Conservation (phyloP, 1,140 invertebrate genomes). For the Grapholita molesta region DNA sequence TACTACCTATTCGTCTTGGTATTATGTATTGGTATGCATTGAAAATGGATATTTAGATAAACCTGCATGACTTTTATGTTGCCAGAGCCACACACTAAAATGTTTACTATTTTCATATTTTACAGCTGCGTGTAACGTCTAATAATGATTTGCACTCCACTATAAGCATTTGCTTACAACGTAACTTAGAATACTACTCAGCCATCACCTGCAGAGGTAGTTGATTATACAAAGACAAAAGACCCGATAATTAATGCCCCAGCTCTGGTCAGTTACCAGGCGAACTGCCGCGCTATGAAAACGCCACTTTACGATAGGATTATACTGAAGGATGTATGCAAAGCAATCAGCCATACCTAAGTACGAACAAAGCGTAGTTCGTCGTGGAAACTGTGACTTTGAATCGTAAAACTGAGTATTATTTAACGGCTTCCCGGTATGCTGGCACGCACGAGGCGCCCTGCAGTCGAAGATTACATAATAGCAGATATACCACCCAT, state of each 20-base stretch:
- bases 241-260: neutral
- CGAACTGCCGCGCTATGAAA: slow-evolving; percentile 42
- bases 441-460: slow-evolving; percentile 38
- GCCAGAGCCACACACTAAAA: neutral
- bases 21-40: no score
- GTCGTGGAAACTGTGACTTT: slow-evolving; percentile 68
- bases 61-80: neutral
- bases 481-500: neutral
- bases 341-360: slow-evolving; percentile 53
- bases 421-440: slow-evolving; percentile 64
- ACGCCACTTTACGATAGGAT: slow-evolving; percentile 60
- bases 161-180: neutral
- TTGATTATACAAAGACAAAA: neutral
- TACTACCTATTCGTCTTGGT: no score
- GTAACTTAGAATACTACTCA: neutral
- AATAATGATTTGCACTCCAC: neutral
- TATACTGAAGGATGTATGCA: slow-evolving; percentile 63
- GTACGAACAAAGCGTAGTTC: slow-evolving; percentile 64
- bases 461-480: slow-evolving; percentile 24
- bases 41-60: no score
- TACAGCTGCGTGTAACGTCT: neutral
- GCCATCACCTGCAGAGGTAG: neutral
- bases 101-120: neutral
- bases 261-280: slow-evolving; percentile 1
- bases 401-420: slow-evolving; percentile 65